Base-by-base conservation (phyloP, 2,797 vertebrate species). In the Threskiornis aethiopicus region DNA sequence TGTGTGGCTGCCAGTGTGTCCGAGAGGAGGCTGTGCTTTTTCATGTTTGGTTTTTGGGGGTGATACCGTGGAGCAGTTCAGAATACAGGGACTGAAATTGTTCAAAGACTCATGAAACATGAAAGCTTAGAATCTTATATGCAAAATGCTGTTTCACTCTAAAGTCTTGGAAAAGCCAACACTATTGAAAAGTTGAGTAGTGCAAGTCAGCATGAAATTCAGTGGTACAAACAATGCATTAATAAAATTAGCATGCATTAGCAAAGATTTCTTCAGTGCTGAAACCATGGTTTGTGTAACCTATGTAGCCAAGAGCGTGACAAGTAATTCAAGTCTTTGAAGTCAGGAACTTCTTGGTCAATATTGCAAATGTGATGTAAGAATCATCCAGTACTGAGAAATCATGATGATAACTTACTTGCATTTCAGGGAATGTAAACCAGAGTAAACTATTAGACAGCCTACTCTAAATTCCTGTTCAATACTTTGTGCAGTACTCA, bases 241-340 rank as follows among this genome's bases (percentile, higher is more conserved):
- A 46, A 42, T 37, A 67, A 90, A 87, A 75, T 42, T 16, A 13
- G 7, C 2, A 4, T 54, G 11, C 15, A 11, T n/a, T 84, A 7
- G 33, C 20, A 42, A 70, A n/a, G 24, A 31, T 26, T 37, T 37
- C 13, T 42, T 86, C 33, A 10, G 13, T 51, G 52, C 14, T 64
- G n/a, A 54, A 61, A 67, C 47, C 71, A 54, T 75, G 57, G 20
- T 35, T 83, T 70, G 6, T 83, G 20, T 49, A 69, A 69, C 7
- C 1, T 57, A 0, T 0, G 3, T 62, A 61, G 11, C 1, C 9
- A 52, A 19, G 12, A 4, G 4, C 22, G 8, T 28, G n/a, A 66
- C 21, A 42, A 17, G 9, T 61, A 71, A 69, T 61, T 21, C 9
- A 21, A 1, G 21, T 47, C 59, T 76, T 46, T 55, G 61, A 62